Conservation (phyloP, 2,888 invertebrate genomes). For the Galerucella calmariensis region DNA sequence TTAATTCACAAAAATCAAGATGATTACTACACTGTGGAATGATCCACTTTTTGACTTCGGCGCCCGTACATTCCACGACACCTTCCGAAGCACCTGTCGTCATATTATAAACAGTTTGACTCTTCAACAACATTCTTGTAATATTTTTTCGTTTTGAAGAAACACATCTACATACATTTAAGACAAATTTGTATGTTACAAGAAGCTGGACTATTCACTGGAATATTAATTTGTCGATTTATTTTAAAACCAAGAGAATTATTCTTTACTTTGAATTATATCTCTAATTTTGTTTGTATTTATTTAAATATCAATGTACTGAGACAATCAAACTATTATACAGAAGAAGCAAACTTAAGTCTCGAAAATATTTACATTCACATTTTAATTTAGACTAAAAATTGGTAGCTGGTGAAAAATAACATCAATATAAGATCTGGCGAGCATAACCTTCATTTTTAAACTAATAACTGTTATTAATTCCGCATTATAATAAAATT, state of each 20-base stretch:
- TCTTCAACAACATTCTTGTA: constrained; percentile 7
- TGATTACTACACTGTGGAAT: constrained; percentile 1
- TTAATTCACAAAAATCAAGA: constrained; percentile 29
- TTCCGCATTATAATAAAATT: not conserved
- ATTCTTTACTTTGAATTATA: too few relatives aligned
- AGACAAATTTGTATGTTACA: not conserved
- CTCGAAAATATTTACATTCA: too few relatives aligned
- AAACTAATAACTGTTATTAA: constrained; percentile 1
- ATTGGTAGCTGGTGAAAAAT: not conserved
- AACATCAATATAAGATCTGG: not conserved
- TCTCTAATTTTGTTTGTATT: too few relatives aligned
- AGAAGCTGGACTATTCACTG: too few relatives aligned
- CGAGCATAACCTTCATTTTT: not conserved
- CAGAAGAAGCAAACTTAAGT: too few relatives aligned
- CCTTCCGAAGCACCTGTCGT: constrained; percentile 28
- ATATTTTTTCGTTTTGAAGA: constrained; percentile 16
- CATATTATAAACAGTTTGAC: constrained; percentile 5
- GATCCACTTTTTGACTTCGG: constrained; percentile 36
- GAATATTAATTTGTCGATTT: too few relatives aligned
- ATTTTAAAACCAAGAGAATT: too few relatives aligned
- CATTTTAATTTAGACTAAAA: not conserved
- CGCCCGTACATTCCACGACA: constrained; percentile 31
- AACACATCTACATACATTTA: not conserved
- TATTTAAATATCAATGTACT: too few relatives aligned
- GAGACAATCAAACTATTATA: too few relatives aligned